Conservation (phyloP, 2,113 vertebrate species). For the Chaenogobius annularis region DNA sequence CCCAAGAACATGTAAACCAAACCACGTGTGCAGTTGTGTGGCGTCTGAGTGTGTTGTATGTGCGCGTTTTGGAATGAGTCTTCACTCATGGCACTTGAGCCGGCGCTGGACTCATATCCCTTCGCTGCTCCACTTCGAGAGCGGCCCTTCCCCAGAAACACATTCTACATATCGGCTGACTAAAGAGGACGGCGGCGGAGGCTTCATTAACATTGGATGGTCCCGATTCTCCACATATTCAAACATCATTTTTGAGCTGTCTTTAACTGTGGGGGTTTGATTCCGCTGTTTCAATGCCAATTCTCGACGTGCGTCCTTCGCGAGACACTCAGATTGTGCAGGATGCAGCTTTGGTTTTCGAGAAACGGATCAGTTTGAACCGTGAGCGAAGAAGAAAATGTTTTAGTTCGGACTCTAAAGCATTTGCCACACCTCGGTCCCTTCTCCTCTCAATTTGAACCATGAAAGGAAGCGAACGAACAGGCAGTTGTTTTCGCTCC, state of each 20-base stretch:
- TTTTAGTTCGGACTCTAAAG: too few relatives aligned
- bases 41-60: not conserved
- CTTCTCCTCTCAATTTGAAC: too few relatives aligned
- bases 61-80: slow-evolving; percentile 38
- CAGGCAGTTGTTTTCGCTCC: too few relatives aligned
- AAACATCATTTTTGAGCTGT: not conserved
- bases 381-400: too few relatives aligned
- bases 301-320: too few relatives aligned
- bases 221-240: not conserved
- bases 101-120: slow-evolving; percentile 52
- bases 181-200: not conserved
- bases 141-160: not conserved
- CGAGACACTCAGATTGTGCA: too few relatives aligned
- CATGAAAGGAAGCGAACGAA: too few relatives aligned
- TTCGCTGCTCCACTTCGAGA: slow-evolving; percentile 65
- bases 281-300: not conserved
- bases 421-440: too few relatives aligned
- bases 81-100: slow-evolving; percentile 27
- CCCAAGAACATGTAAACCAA: not conserved
- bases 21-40: not conserved
- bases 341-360: too few relatives aligned
- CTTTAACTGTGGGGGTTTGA: not conserved
- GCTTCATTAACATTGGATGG: not conserved
- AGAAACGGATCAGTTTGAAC: too few relatives aligned
- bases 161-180: not conserved